Evolutionary conservation across 2,113 vertebrate species (phyloP), one percentile per base, ranked within the genome.

Genomic region (Sphaerodactylus townsendi): DNA sequence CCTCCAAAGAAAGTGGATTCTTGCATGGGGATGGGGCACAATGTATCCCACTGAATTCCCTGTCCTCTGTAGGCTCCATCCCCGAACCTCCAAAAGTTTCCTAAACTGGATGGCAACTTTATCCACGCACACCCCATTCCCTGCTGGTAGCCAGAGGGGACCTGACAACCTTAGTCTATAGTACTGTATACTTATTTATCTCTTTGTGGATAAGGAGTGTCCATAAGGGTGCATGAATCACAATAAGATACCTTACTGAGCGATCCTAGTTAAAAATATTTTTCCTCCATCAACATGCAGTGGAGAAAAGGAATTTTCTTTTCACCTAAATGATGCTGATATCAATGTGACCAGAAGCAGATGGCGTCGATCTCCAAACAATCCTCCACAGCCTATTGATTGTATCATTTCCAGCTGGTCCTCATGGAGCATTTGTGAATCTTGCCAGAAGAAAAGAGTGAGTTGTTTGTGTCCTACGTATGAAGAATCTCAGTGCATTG

Each of bases 391-490:
- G 10, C 96, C 97, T 1, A 88, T 96, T 5, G 96, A 98, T 89
- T 99, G 98, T 30, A 2, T 21, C 2, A 86, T 97, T 66, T 98
- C 98, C 1, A 82, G 94, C 53, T 99, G 98, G 98, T 97, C 97
- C 19, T 37, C 95, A 0, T 99, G 98, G 98, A 98, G 97, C 30
- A 83, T 81, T 1, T 99, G 98, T 76, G 97, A 99, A 83, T 89
- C 96, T 79, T 98, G 98, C 88, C 96, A 97, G 87, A 98, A 96
- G 80, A 98, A 97, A 91, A 96, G 95, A 93, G 98, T 99, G 91
- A 97, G 97, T 95, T 83, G 46, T 11, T 9, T 82, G 28, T 30
- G 30, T 3, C 5, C 48, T 21, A 2, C 10, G 21, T 64, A 65
- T 28, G 8, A 37, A 23, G 41, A 17, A 50, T 76, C 28, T 65